These are phyloP conservation scores for Aplysina aerophoba DNA, from an alignment of 37 sponge, comb jelly and placozoan genomes.

Conservation along the genomic window DNA sequence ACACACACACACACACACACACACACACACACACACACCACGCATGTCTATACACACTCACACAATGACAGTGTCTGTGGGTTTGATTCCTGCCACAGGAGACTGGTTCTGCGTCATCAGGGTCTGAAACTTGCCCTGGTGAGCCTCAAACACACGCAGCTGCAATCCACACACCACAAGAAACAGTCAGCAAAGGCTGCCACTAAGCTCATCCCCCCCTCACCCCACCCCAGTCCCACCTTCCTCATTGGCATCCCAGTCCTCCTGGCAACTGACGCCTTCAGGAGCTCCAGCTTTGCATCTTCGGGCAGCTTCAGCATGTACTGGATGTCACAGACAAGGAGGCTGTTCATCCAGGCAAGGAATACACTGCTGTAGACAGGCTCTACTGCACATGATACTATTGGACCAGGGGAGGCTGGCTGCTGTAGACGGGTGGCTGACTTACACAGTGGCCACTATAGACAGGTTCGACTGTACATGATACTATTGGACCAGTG, in stretches of 20 bases:
- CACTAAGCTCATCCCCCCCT: not conserved
- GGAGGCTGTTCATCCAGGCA: too few species aligned
- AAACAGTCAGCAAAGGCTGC: not conserved
- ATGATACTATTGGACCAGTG: too few species aligned
- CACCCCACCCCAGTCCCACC: slow-evolving; percentile 22
- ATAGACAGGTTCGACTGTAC: too few species aligned
- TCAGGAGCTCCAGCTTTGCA: slow-evolving; percentile 68
- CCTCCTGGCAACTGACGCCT: slow-evolving; percentile 66
- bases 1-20: too few species aligned
- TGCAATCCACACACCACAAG: not conserved
- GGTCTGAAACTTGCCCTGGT: slow-evolving; percentile 59
- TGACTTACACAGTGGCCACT: too few species aligned
- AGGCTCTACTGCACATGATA: too few species aligned
- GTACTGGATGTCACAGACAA: slow-evolving; percentile 43
- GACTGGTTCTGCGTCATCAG: slow-evolving; percentile 43
- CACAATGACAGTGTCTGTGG: slow-evolving; percentile 71
- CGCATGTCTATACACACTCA: slow-evolving; percentile 18
- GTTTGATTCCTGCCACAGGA: slow-evolving; percentile 45
- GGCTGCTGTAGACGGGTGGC: too few species aligned
- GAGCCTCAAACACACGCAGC: slow-evolving; percentile 78
- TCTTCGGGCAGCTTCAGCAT: slow-evolving; percentile 57
- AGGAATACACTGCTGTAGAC: too few species aligned
- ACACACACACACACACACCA: too few species aligned
- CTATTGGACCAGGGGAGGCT: too few species aligned
- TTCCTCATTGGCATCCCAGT: slow-evolving; percentile 52